Evolutionary conservation across 2,888 invertebrate genomes (phyloP).

Genomic region (Synergus itoensis): DNA sequence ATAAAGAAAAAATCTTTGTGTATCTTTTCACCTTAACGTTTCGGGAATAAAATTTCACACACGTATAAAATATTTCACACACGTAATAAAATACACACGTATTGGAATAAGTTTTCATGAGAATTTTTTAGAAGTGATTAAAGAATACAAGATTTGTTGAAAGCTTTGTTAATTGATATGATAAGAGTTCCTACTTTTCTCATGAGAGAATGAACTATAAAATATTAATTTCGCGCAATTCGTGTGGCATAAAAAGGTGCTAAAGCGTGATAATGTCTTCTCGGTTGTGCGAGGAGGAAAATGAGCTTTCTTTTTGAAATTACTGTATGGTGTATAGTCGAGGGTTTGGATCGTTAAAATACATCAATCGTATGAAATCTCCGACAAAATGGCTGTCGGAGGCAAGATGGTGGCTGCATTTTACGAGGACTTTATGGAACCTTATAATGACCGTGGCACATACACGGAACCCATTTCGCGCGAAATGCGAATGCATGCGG

Average conservation of each 20-base stretch:
- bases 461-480: slow-evolving; percentile 60
- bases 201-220: not conserved
- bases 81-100: too few species aligned
- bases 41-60: too few species aligned
- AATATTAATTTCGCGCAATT: slow-evolving; percentile 19
- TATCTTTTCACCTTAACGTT: not conserved
- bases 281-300: slow-evolving; percentile 21
- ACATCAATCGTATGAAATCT: slow-evolving; percentile 42
- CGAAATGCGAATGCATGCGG: slow-evolving; percentile 60
- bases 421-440: slow-evolving; percentile 67
- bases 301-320: slow-evolving; percentile 40
- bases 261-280: slow-evolving; percentile 24
- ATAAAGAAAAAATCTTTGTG: not conserved
- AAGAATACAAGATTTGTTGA: too few species aligned
- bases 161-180: too few species aligned
- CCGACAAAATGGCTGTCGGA: slow-evolving; percentile 62
- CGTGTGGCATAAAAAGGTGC: slow-evolving; percentile 21
- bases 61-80: too few species aligned
- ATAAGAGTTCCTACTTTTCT: not conserved
- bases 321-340: slow-evolving; percentile 12
- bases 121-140: too few species aligned
- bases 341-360: slow-evolving; percentile 34
- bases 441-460: slow-evolving; percentile 62
- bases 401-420: slow-evolving; percentile 63
- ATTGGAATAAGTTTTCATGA: too few species aligned